Evolutionary conservation across 2,113 vertebrate species (phyloP).

Genomic region (Eolophus roseicapilla): DNA sequence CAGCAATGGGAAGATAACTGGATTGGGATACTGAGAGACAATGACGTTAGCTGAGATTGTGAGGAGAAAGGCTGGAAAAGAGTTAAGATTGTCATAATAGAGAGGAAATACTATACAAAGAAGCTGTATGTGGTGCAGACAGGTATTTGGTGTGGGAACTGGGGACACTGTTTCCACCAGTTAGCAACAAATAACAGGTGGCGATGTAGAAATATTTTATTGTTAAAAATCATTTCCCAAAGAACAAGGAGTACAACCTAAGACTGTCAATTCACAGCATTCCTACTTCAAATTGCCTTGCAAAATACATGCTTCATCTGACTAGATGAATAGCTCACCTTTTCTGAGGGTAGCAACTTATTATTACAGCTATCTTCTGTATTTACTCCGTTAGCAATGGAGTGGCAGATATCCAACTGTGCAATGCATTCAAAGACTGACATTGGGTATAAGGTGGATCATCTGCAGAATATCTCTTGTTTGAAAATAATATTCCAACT

Average conservation of each 20-base stretch:
- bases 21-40: not conserved
- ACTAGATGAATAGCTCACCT: not conserved
- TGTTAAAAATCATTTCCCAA: not conserved
- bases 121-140: fast-evolving
- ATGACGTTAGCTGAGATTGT: fast-evolving
- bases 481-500: not conserved
- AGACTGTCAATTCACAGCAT: not conserved
- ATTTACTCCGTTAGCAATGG: not conserved
- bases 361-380: not conserved
- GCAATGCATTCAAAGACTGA: not conserved
- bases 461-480: not conserved
- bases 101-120: not conserved
- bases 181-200: not conserved
- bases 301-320: not conserved
- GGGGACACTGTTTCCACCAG: not conserved
- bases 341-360: not conserved
- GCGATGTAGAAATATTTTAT: not conserved
- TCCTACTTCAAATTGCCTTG: not conserved
- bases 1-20: not conserved
- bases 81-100: not conserved
- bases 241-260: not conserved
- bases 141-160: not conserved
- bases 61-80: not conserved
- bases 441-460: not conserved
- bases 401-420: not conserved